Base-by-base conservation (phyloP, 1,140 invertebrate species). In the Agrypnia vestita region DNA sequence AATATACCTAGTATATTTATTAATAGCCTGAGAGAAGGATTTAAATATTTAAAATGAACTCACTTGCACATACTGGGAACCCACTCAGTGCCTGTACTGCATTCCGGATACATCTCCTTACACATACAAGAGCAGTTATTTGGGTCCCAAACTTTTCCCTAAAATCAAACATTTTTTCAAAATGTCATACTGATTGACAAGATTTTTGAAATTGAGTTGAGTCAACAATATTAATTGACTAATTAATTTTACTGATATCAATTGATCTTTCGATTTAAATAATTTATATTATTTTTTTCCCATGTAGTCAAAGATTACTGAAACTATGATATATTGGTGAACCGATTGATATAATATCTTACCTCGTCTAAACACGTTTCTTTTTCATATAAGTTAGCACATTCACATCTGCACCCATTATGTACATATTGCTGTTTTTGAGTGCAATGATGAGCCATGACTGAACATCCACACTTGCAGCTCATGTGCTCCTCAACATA, bases 321-420 rank as follows among this genome's bases (percentile, higher is more conserved):
- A n/a, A n/a, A n/a, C n/a, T n/a, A n/a, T n/a, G n/a, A n/a, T n/a
- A n/a, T n/a, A n/a, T n/a, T n/a, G n/a, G n/a, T n/a, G n/a, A n/a
- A n/a, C n/a, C n/a, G n/a, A n/a, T n/a, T n/a, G n/a, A n/a, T n/a
- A 35, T 6, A 35, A 35, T 35, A 35, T 43, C 12, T 17, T 51
- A 82, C 81, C 53, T 86, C 85, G 13, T 83, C 44, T 7, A 73
- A 64, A 74, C 91, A 91, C 19, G 86, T 88, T 1, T 82, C 51
- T 67, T 88, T 83, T 44, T 90, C 89, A 35, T 89, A 86, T 13
- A 78, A 62, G 81, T 91, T 91, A 4, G 81, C 86, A 76, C 91
- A 91, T 0, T 85, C 83, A 75, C 91, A 91, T 19, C 83, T 83
- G 77, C 91, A 91, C 75, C 89, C 86, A 0, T 84, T 83, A 15